A percentile compares a stretch with the other conserved stretches of the same genome.
Evolutionary conservation across 2,797 vertebrate species (phyloP).

Genomic region (Buceros bicornis): DNA sequence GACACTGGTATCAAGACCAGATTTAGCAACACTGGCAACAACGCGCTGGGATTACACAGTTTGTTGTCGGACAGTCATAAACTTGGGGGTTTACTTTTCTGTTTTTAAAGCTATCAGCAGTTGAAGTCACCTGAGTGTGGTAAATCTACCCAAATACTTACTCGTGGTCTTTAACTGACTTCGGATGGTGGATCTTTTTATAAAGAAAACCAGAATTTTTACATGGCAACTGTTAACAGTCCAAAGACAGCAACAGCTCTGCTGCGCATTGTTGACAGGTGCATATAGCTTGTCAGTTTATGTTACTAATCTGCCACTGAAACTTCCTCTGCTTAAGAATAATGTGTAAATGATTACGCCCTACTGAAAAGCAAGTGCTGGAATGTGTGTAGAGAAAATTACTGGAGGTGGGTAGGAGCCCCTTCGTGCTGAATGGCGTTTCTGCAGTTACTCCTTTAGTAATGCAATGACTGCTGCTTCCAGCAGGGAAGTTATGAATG

Average conservation of each 20-base stretch:
- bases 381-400: background rate
- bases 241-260: conserved; percentile 8
- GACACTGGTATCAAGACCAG: background rate
- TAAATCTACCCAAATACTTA: background rate
- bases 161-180: background rate
- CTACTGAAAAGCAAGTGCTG: background rate
- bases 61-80: background rate
- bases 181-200: background rate
- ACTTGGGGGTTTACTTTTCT: conserved; percentile 25
- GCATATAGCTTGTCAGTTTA: background rate
- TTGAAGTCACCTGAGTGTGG: background rate
- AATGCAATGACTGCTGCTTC: background rate
- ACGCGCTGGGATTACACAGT: background rate
- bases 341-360: background rate
- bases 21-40: background rate
- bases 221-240: background rate
- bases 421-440: background rate
- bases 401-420: background rate
- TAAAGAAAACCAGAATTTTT: background rate
- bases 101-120: conserved; percentile 59
- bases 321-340: background rate
- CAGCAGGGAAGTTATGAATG: background rate
- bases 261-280: background rate
- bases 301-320: background rate
- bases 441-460: background rate